A percentile compares a stretch with the other conserved stretches of the same genome.
phyloP scores from a whole-genome alignment of 2,888 invertebrate genomes.

The Drosophila fulvimacula region DNA sequence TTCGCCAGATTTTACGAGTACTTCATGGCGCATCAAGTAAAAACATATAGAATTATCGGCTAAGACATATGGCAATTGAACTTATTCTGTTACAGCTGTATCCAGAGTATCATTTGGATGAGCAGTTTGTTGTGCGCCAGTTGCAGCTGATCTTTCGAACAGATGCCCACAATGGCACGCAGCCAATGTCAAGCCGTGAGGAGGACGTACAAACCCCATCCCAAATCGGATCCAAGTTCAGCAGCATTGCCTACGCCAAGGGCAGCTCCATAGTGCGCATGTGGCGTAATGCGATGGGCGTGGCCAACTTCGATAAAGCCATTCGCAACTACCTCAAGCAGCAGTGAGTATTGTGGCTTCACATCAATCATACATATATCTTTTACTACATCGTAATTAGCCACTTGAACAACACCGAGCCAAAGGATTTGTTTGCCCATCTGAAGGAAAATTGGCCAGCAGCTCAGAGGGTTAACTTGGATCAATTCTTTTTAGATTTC shows the following conservation, averaged over 20 bases:
- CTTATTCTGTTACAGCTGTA: conserved; percentile 87
- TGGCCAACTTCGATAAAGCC: conserved; percentile 85
- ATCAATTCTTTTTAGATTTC: conserved; percentile 86
- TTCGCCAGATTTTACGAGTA: conserved; percentile 91
- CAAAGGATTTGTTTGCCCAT: conserved; percentile 86
- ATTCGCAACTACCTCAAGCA: conserved; percentile 86
- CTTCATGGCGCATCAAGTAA: conserved; percentile 83
- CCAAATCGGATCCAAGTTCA: conserved; percentile 87
- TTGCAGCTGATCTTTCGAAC: conserved; percentile 87
- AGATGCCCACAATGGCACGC: conserved; percentile 87
- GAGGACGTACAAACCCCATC: conserved; percentile 86
- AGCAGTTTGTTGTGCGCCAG: conserved; percentile 89
- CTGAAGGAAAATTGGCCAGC: conserved; percentile 83
- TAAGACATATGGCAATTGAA: not conserved
- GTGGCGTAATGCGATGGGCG: conserved; percentile 88
- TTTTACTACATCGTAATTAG: no score
- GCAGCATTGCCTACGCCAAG: conserved; percentile 88
- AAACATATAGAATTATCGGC: not conserved
- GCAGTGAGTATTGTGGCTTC: no score
- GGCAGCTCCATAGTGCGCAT: conserved; percentile 88
- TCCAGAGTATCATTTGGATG: conserved; percentile 87
- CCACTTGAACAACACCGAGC: conserved; percentile 83
- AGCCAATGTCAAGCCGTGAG: conserved; percentile 86
- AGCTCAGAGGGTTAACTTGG: conserved; percentile 73
- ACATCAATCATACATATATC: no score